These are phyloP conservation scores for Rhegmatorhina hoffmannsi DNA, from an alignment of 2,113 vertebrate species.

Conservation along the genomic window DNA sequence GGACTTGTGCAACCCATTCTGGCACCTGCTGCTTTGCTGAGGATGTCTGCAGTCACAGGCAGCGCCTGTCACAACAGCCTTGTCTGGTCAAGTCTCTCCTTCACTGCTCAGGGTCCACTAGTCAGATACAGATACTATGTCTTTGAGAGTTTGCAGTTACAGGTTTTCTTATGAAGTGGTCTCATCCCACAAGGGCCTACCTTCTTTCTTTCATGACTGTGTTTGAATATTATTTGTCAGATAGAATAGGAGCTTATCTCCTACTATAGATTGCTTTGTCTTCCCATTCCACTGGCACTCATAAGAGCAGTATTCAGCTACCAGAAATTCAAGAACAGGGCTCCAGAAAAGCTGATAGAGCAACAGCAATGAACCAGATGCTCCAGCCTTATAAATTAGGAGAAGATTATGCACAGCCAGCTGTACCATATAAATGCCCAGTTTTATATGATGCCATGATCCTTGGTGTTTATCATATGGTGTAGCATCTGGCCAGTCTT, in stretches of 20 bases:
- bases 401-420: slow-evolving; percentile 77
- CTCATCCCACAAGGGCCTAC: neutral
- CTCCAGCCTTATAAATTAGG: slow-evolving; percentile 75
- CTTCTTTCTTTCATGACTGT: neutral
- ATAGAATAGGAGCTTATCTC: neutral
- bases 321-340: slow-evolving; percentile 31
- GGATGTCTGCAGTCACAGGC: accelerated
- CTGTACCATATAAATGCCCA: slow-evolving; percentile 71
- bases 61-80: neutral
- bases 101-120: accelerated
- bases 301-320: neutral
- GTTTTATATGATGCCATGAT: slow-evolving; percentile 68
- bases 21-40: accelerated
- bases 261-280: neutral
- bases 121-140: neutral
- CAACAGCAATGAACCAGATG: slow-evolving; percentile 74
- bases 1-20: neutral
- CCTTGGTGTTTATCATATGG: slow-evolving; percentile 77
- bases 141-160: neutral
- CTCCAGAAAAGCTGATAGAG: slow-evolving; percentile 56
- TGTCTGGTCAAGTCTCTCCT: neutral
- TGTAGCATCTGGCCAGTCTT: slow-evolving; percentile 72
- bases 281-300: neutral
- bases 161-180: neutral
- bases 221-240: neutral